Conservation (phyloP, 2,797 vertebrate species). For the Limnodromus scolopaceus region DNA sequence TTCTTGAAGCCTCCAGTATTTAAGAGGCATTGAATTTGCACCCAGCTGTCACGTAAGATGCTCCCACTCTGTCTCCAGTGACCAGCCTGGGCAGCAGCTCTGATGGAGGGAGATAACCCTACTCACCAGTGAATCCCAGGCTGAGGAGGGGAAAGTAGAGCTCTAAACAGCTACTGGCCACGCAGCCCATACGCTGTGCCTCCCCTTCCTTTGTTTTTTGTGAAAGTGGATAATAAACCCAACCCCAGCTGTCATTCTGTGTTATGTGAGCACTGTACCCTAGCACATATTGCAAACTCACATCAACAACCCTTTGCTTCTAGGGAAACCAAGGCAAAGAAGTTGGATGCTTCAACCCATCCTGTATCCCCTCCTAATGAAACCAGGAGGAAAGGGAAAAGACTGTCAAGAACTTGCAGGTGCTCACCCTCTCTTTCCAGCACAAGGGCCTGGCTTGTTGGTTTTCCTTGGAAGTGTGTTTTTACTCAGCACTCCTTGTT, state of each 20-base stretch:
- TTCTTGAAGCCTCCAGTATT: neutral
- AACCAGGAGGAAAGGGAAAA: neutral
- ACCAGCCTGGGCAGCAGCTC: neutral
- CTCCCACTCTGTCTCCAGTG: neutral
- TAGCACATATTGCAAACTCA: neutral
- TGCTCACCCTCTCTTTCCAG: neutral
- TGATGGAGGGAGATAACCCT: neutral
- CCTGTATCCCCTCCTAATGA: neutral
- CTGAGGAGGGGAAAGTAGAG: neutral
- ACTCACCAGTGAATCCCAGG: neutral
- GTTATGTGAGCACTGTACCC: neutral
- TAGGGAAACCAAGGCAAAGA: neutral
- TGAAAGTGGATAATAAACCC: neutral
- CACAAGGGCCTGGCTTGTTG: neutral
- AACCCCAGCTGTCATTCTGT: neutral
- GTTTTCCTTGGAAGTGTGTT: neutral
- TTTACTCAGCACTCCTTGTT: neutral
- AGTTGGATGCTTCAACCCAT: neutral
- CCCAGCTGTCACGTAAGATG: neutral
- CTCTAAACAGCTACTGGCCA: neutral
- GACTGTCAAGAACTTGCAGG: neutral
- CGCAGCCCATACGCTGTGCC: fast-evolving
- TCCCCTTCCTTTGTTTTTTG: neutral
- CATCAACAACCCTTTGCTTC: too few relatives aligned
- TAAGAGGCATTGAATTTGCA: neutral